These are phyloP conservation scores for Pseudomyrmex concolor DNA, from an alignment of 1,140 invertebrate genomes.

Conservation along the genomic window DNA sequence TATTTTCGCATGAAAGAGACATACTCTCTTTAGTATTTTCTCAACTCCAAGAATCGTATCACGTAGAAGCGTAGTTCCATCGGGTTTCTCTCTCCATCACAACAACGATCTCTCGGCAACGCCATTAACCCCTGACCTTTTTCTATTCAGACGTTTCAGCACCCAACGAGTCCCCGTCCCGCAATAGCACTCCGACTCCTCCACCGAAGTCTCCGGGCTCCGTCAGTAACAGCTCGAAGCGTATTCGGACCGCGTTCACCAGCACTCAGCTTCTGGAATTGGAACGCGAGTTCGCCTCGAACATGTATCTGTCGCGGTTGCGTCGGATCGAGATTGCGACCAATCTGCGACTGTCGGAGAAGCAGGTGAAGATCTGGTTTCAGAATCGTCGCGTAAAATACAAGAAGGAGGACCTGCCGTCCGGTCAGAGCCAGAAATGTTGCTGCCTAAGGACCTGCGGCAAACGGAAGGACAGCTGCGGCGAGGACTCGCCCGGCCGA, in stretches of 20 bases:
- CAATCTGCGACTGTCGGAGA: conserved; percentile 94
- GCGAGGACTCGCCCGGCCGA: conserved; percentile 61
- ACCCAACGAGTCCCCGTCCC: conserved; percentile 82
- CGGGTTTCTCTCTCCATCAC: neutral
- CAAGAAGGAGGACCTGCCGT: conserved; percentile 91
- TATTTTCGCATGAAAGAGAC: conserved; percentile 4
- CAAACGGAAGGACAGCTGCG: conserved; percentile 86
- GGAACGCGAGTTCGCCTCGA: conserved; percentile 95
- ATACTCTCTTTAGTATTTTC: conserved; percentile 1
- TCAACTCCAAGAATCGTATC: neutral
- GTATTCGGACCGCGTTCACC: conserved; percentile 96
- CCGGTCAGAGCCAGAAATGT: conserved; percentile 83
- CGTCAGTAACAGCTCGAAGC: conserved; percentile 88
- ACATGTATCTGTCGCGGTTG: conserved; percentile 95
- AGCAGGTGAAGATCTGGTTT: conserved; percentile 98
- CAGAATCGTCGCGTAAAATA: conserved; percentile 96
- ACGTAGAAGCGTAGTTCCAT: conserved; percentile 24
- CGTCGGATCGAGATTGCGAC: conserved; percentile 96
- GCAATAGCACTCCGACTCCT: conserved; percentile 86
- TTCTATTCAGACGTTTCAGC: conserved; percentile 81
- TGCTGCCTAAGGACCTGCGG: conserved; percentile 85
- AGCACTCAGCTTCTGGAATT: conserved; percentile 95
- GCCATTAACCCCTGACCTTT: neutral
- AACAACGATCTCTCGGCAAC: conserved; percentile 13
- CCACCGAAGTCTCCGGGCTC: conserved; percentile 84